These are phyloP conservation scores for Nibea coibor DNA, from an alignment of 2,113 vertebrate species.

Conservation along the genomic window DNA sequence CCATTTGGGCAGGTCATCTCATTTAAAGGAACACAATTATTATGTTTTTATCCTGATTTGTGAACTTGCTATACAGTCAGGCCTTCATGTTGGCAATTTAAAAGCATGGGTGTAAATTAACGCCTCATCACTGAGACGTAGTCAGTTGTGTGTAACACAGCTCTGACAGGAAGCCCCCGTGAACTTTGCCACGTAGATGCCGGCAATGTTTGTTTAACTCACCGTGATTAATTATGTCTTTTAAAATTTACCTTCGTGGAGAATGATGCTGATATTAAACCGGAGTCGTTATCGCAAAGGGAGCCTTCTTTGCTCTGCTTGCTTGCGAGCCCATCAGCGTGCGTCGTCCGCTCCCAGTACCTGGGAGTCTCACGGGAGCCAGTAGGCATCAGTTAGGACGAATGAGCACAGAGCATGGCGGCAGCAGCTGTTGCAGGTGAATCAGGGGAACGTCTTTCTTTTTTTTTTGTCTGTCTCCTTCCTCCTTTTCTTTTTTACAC, in stretches of 20 bases:
- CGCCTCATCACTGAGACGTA: conserved; percentile 6
- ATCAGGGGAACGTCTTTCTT: conserved; percentile 61
- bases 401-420: conserved; percentile 76
- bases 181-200: neutral
- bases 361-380: conserved; percentile 62
- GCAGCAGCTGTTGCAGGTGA: conserved; percentile 77
- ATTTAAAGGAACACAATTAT: neutral
- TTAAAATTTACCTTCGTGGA: conserved; percentile 25
- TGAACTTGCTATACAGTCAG: neutral
- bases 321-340: conserved; percentile 66
- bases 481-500: conserved; percentile 12
- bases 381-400: conserved; percentile 72
- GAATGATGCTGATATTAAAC: conserved; percentile 15
- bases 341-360: conserved; percentile 64
- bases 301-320: conserved; percentile 55
- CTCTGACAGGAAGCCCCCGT: neutral
- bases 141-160: neutral
- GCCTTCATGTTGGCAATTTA: neutral
- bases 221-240: conserved; percentile 31
- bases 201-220: conserved; percentile 1
- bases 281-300: conserved; percentile 17
- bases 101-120: neutral
- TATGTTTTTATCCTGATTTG: neutral
- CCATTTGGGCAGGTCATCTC: neutral
- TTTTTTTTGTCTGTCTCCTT: conserved; percentile 26